A percentile compares a stretch with the other conserved stretches of the same genome.
Evolutionary conservation across 2,113 vertebrate species (phyloP).

Genomic region (Malaclemys terrapin): DNA sequence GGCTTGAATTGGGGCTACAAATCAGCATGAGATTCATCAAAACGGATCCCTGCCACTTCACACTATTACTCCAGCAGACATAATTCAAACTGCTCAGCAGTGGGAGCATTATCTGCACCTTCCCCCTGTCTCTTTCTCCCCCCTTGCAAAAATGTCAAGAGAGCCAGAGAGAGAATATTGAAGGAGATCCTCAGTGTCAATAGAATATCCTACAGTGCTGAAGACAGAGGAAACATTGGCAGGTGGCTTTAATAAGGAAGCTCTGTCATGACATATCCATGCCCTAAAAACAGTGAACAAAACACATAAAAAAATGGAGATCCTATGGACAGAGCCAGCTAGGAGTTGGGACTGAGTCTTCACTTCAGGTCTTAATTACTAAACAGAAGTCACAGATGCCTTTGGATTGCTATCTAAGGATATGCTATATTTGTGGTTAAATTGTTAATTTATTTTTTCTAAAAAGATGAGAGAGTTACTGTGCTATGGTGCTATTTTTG

Average conservation of each 20-base stretch:
- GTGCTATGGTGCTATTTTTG: background rate
- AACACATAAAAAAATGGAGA: conserved; percentile 15
- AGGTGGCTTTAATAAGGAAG: conserved; percentile 74
- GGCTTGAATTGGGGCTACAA: conserved; percentile 72
- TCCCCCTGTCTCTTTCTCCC: conserved; percentile 62
- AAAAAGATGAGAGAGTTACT: background rate
- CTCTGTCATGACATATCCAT: conserved; percentile 16
- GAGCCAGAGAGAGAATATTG: conserved; percentile 72
- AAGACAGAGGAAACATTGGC: conserved; percentile 73
- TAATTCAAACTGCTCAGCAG: conserved; percentile 75
- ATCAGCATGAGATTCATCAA: conserved; percentile 75
- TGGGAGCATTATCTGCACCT: conserved; percentile 65
- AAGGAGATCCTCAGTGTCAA: conserved; percentile 75
- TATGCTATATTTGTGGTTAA: accelerated
- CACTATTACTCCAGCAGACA: conserved; percentile 73
- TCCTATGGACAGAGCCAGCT: background rate
- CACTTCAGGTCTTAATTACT: background rate
- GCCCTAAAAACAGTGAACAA: conserved; percentile 55
- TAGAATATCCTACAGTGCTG: conserved; percentile 71
- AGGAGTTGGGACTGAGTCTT: background rate
- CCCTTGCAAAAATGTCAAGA: conserved; percentile 69
- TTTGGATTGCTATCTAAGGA: background rate
- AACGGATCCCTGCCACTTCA: conserved; percentile 75
- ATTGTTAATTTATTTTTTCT: conserved; percentile 17
- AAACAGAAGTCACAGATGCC: background rate